Percentiles rank a stretch among this genome's conserved stretches.
Evolutionary conservation across 2,888 invertebrate species (phyloP).

Genomic region (Formica aserva): DNA sequence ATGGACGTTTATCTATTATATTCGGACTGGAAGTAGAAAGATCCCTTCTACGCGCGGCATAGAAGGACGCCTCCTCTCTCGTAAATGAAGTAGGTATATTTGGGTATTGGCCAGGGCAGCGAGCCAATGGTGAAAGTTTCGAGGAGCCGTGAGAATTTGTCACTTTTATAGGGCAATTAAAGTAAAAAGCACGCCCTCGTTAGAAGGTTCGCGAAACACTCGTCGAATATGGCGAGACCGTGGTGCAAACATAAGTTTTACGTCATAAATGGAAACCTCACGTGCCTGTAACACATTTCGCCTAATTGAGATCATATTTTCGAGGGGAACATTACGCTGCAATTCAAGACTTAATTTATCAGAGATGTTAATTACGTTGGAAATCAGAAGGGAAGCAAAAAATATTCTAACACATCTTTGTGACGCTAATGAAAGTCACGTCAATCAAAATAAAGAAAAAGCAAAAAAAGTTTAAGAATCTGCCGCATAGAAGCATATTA

Average conservation of each 20-base stretch:
- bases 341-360: slow-evolving; percentile 14
- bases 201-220: slow-evolving; percentile 26
- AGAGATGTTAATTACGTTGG: neutral
- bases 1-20: slow-evolving; percentile 52
- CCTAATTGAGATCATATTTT: slow-evolving; percentile 22
- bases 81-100: slow-evolving; percentile 52
- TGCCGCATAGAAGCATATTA: neutral
- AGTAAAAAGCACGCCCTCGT: slow-evolving; percentile 47
- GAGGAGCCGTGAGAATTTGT: slow-evolving; percentile 40
- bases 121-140: slow-evolving; percentile 51
- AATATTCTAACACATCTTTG: neutral
- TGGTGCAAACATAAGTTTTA: slow-evolving; percentile 25
- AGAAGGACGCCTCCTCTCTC: slow-evolving; percentile 1
- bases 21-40: slow-evolving; percentile 3
- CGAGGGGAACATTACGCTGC: neutral
- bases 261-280: slow-evolving; percentile 17
- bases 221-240: neutral
- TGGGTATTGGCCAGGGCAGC: slow-evolving; percentile 53
- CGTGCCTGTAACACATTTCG: neutral
- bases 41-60: neutral
- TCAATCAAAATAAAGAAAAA: too few species aligned
- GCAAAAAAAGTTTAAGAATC: neutral
- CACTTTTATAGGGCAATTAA: slow-evolving; percentile 53
- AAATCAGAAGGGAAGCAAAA: neutral
- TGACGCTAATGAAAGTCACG: neutral